Evolutionary conservation across 2,797 vertebrate genomes (phyloP).

Genomic region (Okamejei kenojei): DNA sequence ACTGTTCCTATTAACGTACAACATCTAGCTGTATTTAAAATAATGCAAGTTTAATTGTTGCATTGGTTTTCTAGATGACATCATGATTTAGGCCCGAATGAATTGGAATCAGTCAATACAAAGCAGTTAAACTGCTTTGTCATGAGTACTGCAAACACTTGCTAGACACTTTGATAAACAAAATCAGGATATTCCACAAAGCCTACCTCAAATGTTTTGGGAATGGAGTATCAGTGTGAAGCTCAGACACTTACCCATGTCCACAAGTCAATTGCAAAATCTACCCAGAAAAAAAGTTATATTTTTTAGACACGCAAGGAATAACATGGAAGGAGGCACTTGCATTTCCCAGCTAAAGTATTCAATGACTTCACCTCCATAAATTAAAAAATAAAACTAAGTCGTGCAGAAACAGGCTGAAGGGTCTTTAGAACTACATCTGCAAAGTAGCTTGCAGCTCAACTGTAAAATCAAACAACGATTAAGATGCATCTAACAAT

Average conservation of each 20-base stretch:
- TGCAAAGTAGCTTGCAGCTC: neutral
- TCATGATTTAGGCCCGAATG: neutral
- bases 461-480: neutral
- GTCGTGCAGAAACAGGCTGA: neutral
- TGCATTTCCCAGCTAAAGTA: neutral
- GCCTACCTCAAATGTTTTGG: neutral
- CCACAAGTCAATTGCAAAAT: neutral
- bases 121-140: neutral
- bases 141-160: neutral
- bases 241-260: neutral
- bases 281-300: neutral
- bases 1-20: neutral
- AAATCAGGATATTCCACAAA: neutral
- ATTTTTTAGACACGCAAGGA: neutral
- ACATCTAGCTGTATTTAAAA: neutral
- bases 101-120: neutral
- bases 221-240: neutral
- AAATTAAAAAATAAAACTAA: neutral
- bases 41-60: neutral
- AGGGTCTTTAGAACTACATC: neutral
- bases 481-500: neutral
- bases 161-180: neutral
- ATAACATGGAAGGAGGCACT: neutral
- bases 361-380: constrained; percentile 2
- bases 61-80: neutral